Conservation (phyloP, 1,140 invertebrate species). For the Drosophila malerkotliana region DNA sequence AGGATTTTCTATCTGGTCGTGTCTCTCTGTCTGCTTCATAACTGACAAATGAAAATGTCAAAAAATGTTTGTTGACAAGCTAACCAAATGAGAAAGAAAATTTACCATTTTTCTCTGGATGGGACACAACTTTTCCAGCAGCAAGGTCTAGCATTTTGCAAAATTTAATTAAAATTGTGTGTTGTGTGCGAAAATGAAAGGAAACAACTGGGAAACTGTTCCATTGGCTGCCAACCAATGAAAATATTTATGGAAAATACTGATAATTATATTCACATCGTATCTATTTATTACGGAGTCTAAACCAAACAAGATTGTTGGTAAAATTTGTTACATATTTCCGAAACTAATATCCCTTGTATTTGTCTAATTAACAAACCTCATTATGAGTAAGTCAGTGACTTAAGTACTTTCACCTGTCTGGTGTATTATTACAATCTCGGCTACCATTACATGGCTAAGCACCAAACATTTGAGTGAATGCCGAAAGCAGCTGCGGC, state of each 20-base stretch:
- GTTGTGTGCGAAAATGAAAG: conserved; percentile 10
- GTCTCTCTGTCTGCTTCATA: conserved; percentile 55
- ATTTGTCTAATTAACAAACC: conserved; percentile 33
- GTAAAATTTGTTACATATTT: neutral
- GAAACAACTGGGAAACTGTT: conserved; percentile 28
- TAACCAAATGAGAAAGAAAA: conserved; percentile 67
- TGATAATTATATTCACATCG: neutral
- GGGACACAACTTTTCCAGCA: neutral
- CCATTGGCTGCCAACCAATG: conserved; percentile 10
- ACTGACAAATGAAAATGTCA: conserved; percentile 82
- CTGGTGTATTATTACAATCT: conserved; percentile 43
- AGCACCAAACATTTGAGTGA: conserved; percentile 59
- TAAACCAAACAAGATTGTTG: neutral
- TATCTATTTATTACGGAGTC: neutral
- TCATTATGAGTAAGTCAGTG: conserved; percentile 13
- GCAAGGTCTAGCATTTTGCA: neutral
- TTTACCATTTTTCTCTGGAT: conserved; percentile 34
- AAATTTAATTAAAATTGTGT: conserved; percentile 69
- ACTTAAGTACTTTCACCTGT: conserved; percentile 29
- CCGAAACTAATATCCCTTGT: neutral
- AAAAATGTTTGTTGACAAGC: conserved; percentile 66
- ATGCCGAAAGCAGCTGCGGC: conserved; percentile 43
- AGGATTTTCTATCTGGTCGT: conserved; percentile 34
- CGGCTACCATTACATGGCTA: conserved; percentile 58
- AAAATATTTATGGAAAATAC: neutral